phyloP scores from a whole-genome alignment of 2,797 vertebrate genomes.

The Bufotes viridis region DNA sequence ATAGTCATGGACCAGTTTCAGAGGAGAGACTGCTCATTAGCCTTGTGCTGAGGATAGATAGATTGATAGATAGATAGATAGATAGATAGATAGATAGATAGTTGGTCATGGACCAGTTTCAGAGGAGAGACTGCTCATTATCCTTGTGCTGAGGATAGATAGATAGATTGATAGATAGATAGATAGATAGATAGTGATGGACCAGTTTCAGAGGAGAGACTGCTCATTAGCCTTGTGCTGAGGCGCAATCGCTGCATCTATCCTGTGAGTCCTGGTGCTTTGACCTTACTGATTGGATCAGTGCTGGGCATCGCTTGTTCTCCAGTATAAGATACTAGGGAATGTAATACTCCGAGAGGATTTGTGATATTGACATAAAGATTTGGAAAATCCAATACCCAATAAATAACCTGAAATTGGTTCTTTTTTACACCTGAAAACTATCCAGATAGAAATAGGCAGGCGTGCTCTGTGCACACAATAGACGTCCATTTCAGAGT shows the following conservation, averaged over 20 bases:
- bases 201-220: neutral
- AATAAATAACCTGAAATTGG: constrained; percentile 61
- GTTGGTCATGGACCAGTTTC: too few species aligned
- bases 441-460: constrained; percentile 53
- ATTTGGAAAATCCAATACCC: constrained; percentile 57
- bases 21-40: too few species aligned
- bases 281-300: neutral
- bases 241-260: neutral
- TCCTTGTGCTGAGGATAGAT: too few species aligned
- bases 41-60: too few species aligned
- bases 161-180: too few species aligned
- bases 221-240: constrained; percentile 54
- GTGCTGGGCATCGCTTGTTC: constrained; percentile 17
- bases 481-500: constrained; percentile 60
- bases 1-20: too few species aligned
- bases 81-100: too few species aligned
- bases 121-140: too few species aligned
- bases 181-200: too few species aligned
- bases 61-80: too few species aligned
- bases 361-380: constrained; percentile 62
- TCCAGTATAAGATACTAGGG: neutral
- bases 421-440: constrained; percentile 55
- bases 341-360: constrained; percentile 47
- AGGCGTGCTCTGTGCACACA: constrained; percentile 52
- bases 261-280: neutral